Evolutionary conservation across 2,888 invertebrate genomes (phyloP), one percentile per base, ranked within the genome.

Genomic region (Zygothrica quintamaculata): DNA sequence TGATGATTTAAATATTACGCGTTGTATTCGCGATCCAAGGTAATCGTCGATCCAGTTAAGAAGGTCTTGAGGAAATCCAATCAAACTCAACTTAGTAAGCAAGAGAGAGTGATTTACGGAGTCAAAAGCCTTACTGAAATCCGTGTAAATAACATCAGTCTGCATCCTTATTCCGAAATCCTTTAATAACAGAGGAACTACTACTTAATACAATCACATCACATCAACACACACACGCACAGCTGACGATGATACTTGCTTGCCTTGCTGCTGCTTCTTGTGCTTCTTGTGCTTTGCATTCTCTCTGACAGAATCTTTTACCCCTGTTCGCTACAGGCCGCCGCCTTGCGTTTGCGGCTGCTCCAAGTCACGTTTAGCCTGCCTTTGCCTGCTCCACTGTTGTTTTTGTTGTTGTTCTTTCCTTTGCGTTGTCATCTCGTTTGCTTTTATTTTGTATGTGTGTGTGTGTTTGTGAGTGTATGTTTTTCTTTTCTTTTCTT

Each of bases 401-500:
- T 43, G 56, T 34, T 70, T 59, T 44, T 72, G 43, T 39, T 74
- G 62, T 58, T 72, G 68, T 57, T 81, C 59, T 61, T 78, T 72
- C 84, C 79, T 82, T 69, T 85, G 79, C 85, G 79, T 85, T 82
- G 85, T 80, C 85, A 82, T 82, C 79, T 78, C 76, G 79, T 79
- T 84, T 79, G 76, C 79, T 71, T 78, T 72, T 84, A 70, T 62
- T 53, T 66, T 58, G 57, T 55, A 47, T 59, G 37, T 46, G 50
- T 44, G 22, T 29, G 15, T 31, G 34, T 43, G 39, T 46, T 44
- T 37, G 15, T 61, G 43, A 36, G 40, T 13, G 42, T 37, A 46
- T 29, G 34, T 26, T 7, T 2, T 1, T 15, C 3, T 15, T n/a
- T n/a, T n/a, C n/a, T n/a, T n/a, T n/a, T n/a, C n/a, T n/a, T 12